These are phyloP conservation scores for Leptopilina clavipes DNA, from an alignment of 1,140 invertebrate genomes.

Conservation along the genomic window DNA sequence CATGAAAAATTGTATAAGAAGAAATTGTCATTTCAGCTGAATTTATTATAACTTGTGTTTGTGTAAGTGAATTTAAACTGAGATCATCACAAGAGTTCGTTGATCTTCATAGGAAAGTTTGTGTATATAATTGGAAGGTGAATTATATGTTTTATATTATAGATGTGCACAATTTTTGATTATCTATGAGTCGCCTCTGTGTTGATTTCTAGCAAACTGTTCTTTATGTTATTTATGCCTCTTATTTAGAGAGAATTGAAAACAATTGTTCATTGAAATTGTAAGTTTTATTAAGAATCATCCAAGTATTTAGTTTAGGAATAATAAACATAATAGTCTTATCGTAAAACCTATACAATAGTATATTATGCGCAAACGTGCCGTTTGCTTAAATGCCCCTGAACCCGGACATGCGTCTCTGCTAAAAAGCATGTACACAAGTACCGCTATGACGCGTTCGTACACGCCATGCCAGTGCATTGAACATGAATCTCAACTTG, in stretches of 20 bases:
- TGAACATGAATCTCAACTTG: conserved; percentile 37
- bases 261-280: too few species aligned
- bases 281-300: too few species aligned
- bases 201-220: too few species aligned
- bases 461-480: conserved; percentile 37
- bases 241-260: too few species aligned
- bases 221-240: too few species aligned
- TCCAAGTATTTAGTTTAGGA: too few species aligned
- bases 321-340: not conserved
- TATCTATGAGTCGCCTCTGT: too few species aligned
- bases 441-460: conserved; percentile 60
- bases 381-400: conserved; percentile 39
- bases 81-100: conserved; percentile 20
- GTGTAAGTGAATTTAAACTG: not conserved
- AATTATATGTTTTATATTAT: too few species aligned
- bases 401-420: conserved; percentile 62
- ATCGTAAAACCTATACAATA: conserved; percentile 43
- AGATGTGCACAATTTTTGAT: too few species aligned
- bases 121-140: too few species aligned
- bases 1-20: conserved; percentile 2
- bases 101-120: not conserved
- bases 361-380: conserved; percentile 50
- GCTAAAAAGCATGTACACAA: conserved; percentile 49
- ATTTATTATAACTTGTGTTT: not conserved
- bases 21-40: not conserved